Base-by-base conservation (phyloP, 30 jellyfish, hydroid and myxozoan species). In the Mastigias papua region DNA sequence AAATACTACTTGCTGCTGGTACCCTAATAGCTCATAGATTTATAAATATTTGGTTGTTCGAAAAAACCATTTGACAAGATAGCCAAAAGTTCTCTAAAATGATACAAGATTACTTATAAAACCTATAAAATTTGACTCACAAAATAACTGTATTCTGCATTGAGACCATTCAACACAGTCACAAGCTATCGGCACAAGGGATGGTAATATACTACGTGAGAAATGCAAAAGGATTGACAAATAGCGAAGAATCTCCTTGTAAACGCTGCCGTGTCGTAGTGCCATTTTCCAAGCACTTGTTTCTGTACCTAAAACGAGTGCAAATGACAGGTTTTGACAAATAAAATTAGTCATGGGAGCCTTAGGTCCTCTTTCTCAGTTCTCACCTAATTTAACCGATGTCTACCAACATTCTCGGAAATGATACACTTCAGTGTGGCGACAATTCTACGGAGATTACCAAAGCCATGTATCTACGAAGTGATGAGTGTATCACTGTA, bases 261-360 rank as follows among this genome's bases (percentile, higher is more conserved):
- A 27, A 13, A 54, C 42, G 20, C 21, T n/a, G 74, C 32, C 37
- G 26, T 25, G 11, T 63, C n/a, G n/a, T 9, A 74, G 78, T 34
- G 77, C 42, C 64, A 57, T 37, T 34, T 54, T 50, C 58, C 88
- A 77, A 58, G 78, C 62, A 58, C 32, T 77, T 34, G 34, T 58
- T 32, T 8, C 77, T 57, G n/a, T 25, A 10, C 23, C 78, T 62
- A 16, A 66, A 77, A 58, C 88, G 31, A 73, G 78, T 58, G 78
- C 76, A 49, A 60, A 21, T 54, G 76, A 34, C 76, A 77, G 67
- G 57, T 20, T n/a, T 62, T 77, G 88, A 77, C 75, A 23, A 46
- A 48, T 15, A 34, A 77, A 77, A 77, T 32, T 37, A 77, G 88
- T 77, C 88, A 77, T 78, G 88, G 88, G 88, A 58, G 61, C 62